A percentile compares a stretch with the other conserved stretches of the same genome.
These are phyloP conservation scores for Drosophila equinoxialis DNA, from an alignment of 1,140 invertebrate genomes.

Conservation along the genomic window DNA sequence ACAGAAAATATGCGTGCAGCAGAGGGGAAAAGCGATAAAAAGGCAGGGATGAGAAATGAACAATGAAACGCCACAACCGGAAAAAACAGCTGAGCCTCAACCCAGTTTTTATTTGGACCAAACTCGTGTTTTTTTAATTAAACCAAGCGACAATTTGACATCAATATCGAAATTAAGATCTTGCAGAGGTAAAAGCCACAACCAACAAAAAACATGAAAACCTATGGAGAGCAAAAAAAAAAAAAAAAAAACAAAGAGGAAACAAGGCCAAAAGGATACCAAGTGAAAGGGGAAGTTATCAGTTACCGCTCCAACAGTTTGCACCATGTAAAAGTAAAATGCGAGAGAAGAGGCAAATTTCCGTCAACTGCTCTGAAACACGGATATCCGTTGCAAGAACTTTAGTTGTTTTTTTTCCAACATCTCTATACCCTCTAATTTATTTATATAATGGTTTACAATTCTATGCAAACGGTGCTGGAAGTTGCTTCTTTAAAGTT, in stretches of 20 bases:
- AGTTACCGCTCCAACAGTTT: constrained; percentile 25
- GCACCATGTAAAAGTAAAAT: neutral
- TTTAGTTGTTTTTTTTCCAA: constrained; percentile 6
- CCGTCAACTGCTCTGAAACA: constrained; percentile 51
- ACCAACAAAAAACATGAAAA: neutral
- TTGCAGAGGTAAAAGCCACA: constrained; percentile 46
- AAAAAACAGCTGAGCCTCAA: constrained; percentile 25
- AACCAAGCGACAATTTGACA: constrained; percentile 76
- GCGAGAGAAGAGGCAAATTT: constrained; percentile 36
- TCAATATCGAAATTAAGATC: constrained; percentile 81
- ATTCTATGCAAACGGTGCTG: too few species aligned
- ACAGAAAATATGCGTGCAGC: constrained; percentile 29
- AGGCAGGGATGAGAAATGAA: neutral
- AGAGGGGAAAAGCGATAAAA: neutral
- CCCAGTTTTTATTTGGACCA: constrained; percentile 26
- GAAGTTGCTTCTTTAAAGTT: too few species aligned
- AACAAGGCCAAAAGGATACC: constrained; percentile 29
- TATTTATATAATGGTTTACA: neutral
- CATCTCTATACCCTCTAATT: neutral
- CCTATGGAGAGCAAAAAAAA: constrained; percentile 1
- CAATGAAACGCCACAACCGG: constrained; percentile 4
- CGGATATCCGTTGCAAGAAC: constrained; percentile 74
- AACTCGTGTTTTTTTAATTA: constrained; percentile 72
- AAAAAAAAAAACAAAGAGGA: constrained; percentile 8
- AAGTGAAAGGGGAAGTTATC: constrained; percentile 47